A percentile compares a stretch with the other conserved stretches of the same genome.
These are phyloP conservation scores for Tholera decimalis DNA, from an alignment of 2,888 invertebrate species.

Conservation along the genomic window DNA sequence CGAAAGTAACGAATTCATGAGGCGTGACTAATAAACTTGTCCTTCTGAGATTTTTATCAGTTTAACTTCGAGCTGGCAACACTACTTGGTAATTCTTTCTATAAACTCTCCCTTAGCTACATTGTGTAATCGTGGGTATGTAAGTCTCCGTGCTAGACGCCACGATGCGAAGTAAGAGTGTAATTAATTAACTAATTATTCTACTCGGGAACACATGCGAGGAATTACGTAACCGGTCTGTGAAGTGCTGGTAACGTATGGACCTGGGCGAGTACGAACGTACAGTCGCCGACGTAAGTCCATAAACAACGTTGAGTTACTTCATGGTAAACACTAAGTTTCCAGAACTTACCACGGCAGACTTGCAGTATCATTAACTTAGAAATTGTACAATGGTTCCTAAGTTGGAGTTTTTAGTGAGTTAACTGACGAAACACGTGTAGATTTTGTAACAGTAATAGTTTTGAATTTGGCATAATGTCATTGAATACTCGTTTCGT, in stretches of 20 bases:
- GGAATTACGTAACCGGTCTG: slow-evolving; percentile 72
- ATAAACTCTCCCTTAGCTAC: slow-evolving; percentile 54
- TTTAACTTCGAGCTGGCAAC: slow-evolving; percentile 33
- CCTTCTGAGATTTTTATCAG: slow-evolving; percentile 64
- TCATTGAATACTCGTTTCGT: neutral
- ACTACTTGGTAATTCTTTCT: slow-evolving; percentile 37
- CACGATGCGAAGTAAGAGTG: slow-evolving; percentile 69
- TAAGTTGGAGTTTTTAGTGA: neutral
- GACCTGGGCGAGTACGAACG: slow-evolving; percentile 17
- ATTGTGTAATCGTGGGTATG: slow-evolving; percentile 54
- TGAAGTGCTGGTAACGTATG: slow-evolving; percentile 47
- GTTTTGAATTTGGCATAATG: neutral
- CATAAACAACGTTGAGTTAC: neutral
- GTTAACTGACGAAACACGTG: neutral
- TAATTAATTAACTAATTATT: slow-evolving; percentile 79
- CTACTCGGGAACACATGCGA: slow-evolving; percentile 70
- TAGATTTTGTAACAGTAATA: neutral
- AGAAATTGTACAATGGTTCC: neutral
- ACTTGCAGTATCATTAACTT: neutral
- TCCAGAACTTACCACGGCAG: neutral
- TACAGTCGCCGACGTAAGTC: slow-evolving; percentile 6
- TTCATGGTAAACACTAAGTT: neutral
- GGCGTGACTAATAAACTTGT: slow-evolving; percentile 69
- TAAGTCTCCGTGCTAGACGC: slow-evolving; percentile 47
- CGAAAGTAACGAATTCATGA: slow-evolving; percentile 59